Conservation (phyloP, 2,888 invertebrate species). For the Cheilosia urbana region DNA sequence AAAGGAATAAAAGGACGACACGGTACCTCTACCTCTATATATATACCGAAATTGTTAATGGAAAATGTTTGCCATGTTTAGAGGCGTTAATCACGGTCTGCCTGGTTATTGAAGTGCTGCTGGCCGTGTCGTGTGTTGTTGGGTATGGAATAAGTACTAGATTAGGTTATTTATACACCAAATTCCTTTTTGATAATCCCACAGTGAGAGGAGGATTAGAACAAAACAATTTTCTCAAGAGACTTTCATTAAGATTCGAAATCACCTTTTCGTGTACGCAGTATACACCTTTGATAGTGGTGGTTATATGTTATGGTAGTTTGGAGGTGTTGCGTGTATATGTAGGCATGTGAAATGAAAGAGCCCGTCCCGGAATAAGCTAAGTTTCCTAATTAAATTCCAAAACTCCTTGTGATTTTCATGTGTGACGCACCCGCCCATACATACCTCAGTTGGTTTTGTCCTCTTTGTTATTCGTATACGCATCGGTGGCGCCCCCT, state of each 20-base stretch:
- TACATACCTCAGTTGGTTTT: background rate
- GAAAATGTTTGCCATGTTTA: slow-evolving; percentile 64
- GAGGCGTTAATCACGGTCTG: slow-evolving; percentile 63
- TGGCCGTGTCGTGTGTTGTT: background rate
- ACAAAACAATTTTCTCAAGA: slow-evolving; percentile 52
- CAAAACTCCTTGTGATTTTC: slow-evolving; percentile 63
- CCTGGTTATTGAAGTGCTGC: slow-evolving; percentile 1
- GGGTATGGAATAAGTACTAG: slow-evolving; percentile 19
- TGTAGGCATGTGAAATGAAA: slow-evolving; percentile 15
- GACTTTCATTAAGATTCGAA: slow-evolving; percentile 58
- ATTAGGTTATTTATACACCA: slow-evolving; percentile 51
- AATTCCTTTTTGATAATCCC: slow-evolving; percentile 54
- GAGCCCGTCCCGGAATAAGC: slow-evolving; percentile 29
- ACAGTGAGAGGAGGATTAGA: slow-evolving; percentile 32
- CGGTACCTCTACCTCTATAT: background rate
- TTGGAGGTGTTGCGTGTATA: slow-evolving; percentile 6
- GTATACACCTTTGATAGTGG: slow-evolving; percentile 1
- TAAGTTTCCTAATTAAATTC: slow-evolving; percentile 69
- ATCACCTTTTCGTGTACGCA: slow-evolving; percentile 43
- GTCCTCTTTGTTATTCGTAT: slow-evolving; percentile 46
- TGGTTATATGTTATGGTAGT: background rate
- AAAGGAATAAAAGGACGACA: slow-evolving; percentile 24
- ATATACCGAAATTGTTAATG: slow-evolving; percentile 38
- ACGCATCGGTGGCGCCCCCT: slow-evolving; percentile 36
- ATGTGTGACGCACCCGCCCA: slow-evolving; percentile 27